Evolutionary conservation across 2,113 vertebrate species (phyloP).

Genomic region (western clawed frog (Xenopus tropicalis)): UCB_Xtro_10.0 CM004447.2:18540001-18540500

Average conservation of each 20-base stretch:
- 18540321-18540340: slow-evolving; percentile 88
- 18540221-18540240: slow-evolving; percentile 68
- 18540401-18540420: slow-evolving; percentile 23
- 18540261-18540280: slow-evolving; percentile 56
- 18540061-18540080: slow-evolving; percentile 60
- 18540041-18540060: slow-evolving; percentile 63
- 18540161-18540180: slow-evolving; percentile 62
- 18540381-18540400: slow-evolving; percentile 85
- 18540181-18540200: slow-evolving; percentile 68
- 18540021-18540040: slow-evolving; percentile 49
- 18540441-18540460: too few species aligned
- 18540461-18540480: too few species aligned
- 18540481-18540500: too few species aligned
- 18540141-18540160: slow-evolving; percentile 1
- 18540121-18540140: slow-evolving; percentile 27
- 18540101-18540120: slow-evolving; percentile 55
- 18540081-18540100: slow-evolving; percentile 63
- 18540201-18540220: slow-evolving; percentile 71
- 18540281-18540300: slow-evolving; percentile 92
- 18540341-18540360: slow-evolving; percentile 87
- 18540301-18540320: slow-evolving; percentile 87
- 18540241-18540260: slow-evolving; percentile 66
- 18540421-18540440: neutral
- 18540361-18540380: slow-evolving; percentile 85
- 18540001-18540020: slow-evolving; percentile 77